Evolutionary conservation across 2,113 vertebrate genomes (phyloP), one percentile per base, ranked within the genome.

Genomic region (Leiothrix lutea): DNA sequence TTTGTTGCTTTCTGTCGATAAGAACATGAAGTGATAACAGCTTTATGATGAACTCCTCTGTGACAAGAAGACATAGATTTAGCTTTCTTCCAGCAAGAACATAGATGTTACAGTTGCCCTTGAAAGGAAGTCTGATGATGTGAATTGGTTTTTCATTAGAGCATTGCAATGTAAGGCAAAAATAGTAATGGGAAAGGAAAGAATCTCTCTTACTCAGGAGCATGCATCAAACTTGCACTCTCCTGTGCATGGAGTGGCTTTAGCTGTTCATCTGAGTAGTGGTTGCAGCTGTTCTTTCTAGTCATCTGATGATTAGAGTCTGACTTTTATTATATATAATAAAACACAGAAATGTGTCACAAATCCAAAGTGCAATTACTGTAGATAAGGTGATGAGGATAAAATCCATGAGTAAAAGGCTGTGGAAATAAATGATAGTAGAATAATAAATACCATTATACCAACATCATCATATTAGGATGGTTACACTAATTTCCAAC

Each of bases 281-380:
- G 26, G 22, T 25, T 89, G 57, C 81, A 93, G 88, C 70, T 93
- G 56, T 62, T 93, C 65, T 81, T 90, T 88, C 57, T 79, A 82
- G 81, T 89, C 42, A 51, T 60, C 38, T 65, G 31, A 64, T 85
- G 35, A 82, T 82, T 90, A 47, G n/a, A 64, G 57, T 67, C 65
- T 88, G 65, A 71, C 40, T 87, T 91, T 81, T 92, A 78, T 66
- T 87, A 18, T n/a, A 15, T 53, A 16, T 72, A 82, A 69, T 84
- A 94, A 90, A 93, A 56, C 40, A 54, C 40, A 80, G 53, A 93
- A 88, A 95, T 90, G 18, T 88, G 58, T 75, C 71, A 85, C 54
- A 87, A 90, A 87, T 82, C 45, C 53, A 29, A 64, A 90, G 57
- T 88, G 45, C 45, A 92, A 45, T 92, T 90, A 48, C 45, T 53